A percentile compares a stretch with the other conserved stretches of the same genome.
Evolutionary conservation across 1,140 invertebrate species (phyloP).

Genomic region (Drosophila nigrodunni): DNA sequence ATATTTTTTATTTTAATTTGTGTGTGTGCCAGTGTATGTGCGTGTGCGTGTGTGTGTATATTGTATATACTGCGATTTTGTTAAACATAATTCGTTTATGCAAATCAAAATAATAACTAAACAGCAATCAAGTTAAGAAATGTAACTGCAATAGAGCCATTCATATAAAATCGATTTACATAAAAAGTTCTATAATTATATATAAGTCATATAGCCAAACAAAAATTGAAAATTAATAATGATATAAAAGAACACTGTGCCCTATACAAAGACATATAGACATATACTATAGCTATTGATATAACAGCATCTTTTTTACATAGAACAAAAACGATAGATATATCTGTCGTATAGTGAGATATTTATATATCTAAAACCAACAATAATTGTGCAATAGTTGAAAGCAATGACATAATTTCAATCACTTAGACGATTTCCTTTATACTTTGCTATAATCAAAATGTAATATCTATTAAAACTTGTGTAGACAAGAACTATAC

Average conservation of each 20-base stretch:
- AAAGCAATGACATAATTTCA: slow-evolving; percentile 46
- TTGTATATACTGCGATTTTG: slow-evolving; percentile 27
- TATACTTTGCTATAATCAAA: slow-evolving; percentile 29
- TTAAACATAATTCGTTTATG: slow-evolving; percentile 22
- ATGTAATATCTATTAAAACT: slow-evolving; percentile 8
- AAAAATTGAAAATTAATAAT: slow-evolving; percentile 12
- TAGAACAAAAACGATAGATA: slow-evolving; percentile 1
- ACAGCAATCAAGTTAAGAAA: slow-evolving; percentile 28
- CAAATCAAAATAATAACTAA: background rate
- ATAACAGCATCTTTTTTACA: slow-evolving; percentile 13
- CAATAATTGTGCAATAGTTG: slow-evolving; percentile 68
- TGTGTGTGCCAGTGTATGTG: background rate
- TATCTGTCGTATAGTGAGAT: slow-evolving; percentile 31
- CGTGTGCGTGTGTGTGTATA: slow-evolving; percentile 9
- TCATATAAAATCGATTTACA: background rate
- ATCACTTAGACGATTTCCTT: slow-evolving; percentile 8
- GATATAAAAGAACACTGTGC: slow-evolving; percentile 26
- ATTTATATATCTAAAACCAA: slow-evolving; percentile 19
- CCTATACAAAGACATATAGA: slow-evolving; percentile 35
- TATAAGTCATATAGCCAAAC: slow-evolving; percentile 19
- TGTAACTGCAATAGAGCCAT: slow-evolving; percentile 29
- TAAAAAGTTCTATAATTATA: slow-evolving; percentile 8
- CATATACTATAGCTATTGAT: slow-evolving; percentile 14
- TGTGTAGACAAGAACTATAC: background rate
- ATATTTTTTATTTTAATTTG: slow-evolving; percentile 5